phyloP scores from a whole-genome alignment of 2,888 invertebrate species.

The Cheilosia urbana region DNA sequence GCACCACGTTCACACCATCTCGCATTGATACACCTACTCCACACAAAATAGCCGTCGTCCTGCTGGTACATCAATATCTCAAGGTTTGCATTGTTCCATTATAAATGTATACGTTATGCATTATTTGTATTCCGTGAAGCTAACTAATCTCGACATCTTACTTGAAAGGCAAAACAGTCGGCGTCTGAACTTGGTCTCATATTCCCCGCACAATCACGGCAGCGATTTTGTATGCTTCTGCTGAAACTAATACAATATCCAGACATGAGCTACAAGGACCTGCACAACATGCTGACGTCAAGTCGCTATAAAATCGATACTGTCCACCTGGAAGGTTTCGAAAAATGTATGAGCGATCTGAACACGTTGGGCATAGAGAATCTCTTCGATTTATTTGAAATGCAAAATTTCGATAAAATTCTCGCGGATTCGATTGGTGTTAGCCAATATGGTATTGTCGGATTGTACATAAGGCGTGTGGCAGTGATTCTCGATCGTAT shows the following conservation, averaged over 20 bases:
- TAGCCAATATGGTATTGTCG: conserved; percentile 85
- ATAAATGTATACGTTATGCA: background rate
- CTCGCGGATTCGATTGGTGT: conserved; percentile 85
- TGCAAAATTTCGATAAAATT: conserved; percentile 86
- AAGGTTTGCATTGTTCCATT: conserved; percentile 83
- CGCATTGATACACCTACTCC: conserved; percentile 87
- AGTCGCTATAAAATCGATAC: conserved; percentile 80
- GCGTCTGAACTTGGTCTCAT: conserved; percentile 79
- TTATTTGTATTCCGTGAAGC: background rate
- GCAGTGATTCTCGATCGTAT: conserved; percentile 92
- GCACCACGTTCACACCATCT: conserved; percentile 79
- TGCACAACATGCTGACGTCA: conserved; percentile 86
- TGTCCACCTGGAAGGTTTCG: conserved; percentile 84
- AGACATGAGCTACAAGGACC: conserved; percentile 89
- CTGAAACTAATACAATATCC: conserved; percentile 92
- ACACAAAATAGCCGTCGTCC: conserved; percentile 91
- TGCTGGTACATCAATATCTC: conserved; percentile 91
- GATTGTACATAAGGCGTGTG: conserved; percentile 92
- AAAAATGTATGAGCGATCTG: conserved; percentile 85
- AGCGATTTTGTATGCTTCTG: conserved; percentile 92
- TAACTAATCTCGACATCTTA: background rate
- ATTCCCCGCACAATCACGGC: conserved; percentile 86
- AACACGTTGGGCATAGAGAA: conserved; percentile 86
- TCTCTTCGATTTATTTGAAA: conserved; percentile 88
- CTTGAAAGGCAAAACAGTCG: conserved; percentile 79